Percentiles rank a stretch among this genome's conserved stretches.
These are phyloP conservation scores for Aporophyla nigra DNA, from an alignment of 2,888 invertebrate genomes.

Conservation along the genomic window DNA sequence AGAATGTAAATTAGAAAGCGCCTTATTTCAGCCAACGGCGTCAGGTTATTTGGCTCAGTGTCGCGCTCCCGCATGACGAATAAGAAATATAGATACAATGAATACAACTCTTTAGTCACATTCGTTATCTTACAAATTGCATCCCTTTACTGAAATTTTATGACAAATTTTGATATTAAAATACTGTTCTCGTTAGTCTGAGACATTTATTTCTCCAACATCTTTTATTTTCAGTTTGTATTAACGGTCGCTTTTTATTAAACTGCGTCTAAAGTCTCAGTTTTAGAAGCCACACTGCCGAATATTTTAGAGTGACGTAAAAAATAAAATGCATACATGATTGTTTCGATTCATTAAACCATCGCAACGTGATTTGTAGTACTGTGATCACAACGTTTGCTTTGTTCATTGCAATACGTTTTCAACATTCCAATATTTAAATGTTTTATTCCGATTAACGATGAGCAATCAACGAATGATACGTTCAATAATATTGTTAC, in stretches of 20 bases:
- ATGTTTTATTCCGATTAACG: slow-evolving; percentile 56
- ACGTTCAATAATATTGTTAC: slow-evolving; percentile 52
- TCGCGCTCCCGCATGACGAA: slow-evolving; percentile 80
- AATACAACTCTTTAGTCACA: slow-evolving; percentile 79
- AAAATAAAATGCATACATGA: neutral
- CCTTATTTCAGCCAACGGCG: slow-evolving; percentile 87
- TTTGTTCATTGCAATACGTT: slow-evolving; percentile 43
- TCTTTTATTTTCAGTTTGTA: slow-evolving; percentile 51
- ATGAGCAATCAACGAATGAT: slow-evolving; percentile 58
- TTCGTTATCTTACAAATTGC: slow-evolving; percentile 79
- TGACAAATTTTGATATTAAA: slow-evolving; percentile 73
- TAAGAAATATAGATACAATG: slow-evolving; percentile 79
- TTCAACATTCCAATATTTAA: slow-evolving; percentile 41
- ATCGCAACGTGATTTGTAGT: slow-evolving; percentile 30
- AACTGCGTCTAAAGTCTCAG: slow-evolving; percentile 21
- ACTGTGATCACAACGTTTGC: slow-evolving; percentile 29
- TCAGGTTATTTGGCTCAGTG: slow-evolving; percentile 87
- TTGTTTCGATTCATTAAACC: slow-evolving; percentile 15
- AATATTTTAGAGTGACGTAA: neutral
- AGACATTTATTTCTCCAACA: slow-evolving; percentile 56
- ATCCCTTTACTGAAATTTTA: slow-evolving; percentile 76
- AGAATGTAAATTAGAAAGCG: slow-evolving; percentile 89
- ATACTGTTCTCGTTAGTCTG: slow-evolving; percentile 63
- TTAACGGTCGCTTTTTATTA: slow-evolving; percentile 61
- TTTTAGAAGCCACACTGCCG: slow-evolving; percentile 14